These are phyloP conservation scores for Tetanocera ferruginea DNA, from an alignment of 2,888 invertebrate species.

Conservation along the genomic window DNA sequence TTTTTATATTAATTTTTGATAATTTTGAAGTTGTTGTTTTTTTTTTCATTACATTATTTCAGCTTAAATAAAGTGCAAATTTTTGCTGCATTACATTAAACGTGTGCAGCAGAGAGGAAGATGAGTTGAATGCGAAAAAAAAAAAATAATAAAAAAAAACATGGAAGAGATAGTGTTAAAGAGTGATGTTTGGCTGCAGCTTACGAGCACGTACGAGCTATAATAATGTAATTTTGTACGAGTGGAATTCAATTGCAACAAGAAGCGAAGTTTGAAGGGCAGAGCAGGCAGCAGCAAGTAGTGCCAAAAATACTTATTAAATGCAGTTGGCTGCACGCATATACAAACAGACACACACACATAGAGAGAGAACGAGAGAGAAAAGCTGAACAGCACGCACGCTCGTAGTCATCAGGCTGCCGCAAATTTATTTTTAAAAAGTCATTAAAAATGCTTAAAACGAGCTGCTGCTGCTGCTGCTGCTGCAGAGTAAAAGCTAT, in stretches of 20 bases:
- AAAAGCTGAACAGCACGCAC: constrained; percentile 10
- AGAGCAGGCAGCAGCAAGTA: neutral
- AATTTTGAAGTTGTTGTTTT: no score
- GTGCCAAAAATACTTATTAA: neutral
- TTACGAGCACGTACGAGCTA: constrained; percentile 26
- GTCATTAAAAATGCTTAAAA: constrained; percentile 15
- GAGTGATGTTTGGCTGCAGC: neutral
- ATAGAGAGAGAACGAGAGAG: no score
- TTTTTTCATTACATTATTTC: no score
- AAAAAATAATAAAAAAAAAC: neutral
- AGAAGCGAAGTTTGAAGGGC: constrained; percentile 5
- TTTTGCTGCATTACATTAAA: no score
- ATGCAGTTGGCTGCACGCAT: neutral
- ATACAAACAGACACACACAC: neutral
- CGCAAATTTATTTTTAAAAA: constrained; percentile 20
- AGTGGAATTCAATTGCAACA: neutral
- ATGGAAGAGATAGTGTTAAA: neutral
- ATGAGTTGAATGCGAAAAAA: neutral
- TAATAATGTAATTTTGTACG: constrained; percentile 18
- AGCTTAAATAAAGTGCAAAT: no score
- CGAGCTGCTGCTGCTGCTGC: neutral
- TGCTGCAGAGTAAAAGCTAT: constrained; percentile 12
- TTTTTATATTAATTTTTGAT: no score
- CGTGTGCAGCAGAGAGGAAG: no score
- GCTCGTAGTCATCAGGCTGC: constrained; percentile 23